Conservation (phyloP, 1,140 invertebrate genomes). For the Rhagoletis pomonella region DNA sequence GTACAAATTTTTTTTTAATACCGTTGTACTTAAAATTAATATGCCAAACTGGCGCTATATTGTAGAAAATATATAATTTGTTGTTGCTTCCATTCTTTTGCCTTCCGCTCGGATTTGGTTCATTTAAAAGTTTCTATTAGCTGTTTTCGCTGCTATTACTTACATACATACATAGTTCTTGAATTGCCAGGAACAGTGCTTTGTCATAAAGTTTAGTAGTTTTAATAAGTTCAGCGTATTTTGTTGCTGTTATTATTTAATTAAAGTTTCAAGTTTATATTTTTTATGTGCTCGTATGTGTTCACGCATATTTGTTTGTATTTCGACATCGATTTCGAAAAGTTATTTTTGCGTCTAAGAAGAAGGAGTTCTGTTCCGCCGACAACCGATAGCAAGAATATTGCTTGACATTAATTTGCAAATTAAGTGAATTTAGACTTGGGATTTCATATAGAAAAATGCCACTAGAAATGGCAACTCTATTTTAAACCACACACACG, state of each 20-base stretch:
- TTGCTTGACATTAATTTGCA: too few relatives aligned
- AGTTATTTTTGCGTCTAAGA: too few relatives aligned
- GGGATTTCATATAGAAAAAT: too few relatives aligned
- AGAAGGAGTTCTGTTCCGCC: too few relatives aligned
- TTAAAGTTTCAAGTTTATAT: background rate
- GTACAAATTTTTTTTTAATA: too few relatives aligned
- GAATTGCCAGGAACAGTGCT: background rate
- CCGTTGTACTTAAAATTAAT: too few relatives aligned
- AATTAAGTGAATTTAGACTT: too few relatives aligned
- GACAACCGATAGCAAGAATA: too few relatives aligned
- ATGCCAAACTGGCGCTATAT: too few relatives aligned
- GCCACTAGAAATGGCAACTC: too few relatives aligned
- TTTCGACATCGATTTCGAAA: background rate
- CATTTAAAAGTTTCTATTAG: background rate
- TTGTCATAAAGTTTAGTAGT: slow-evolving; percentile 9
- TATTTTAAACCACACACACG: too few relatives aligned
- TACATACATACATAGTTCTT: background rate
- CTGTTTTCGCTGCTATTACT: background rate
- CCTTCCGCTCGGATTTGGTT: background rate
- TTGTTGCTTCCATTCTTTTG: background rate
- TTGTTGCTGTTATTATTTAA: background rate
- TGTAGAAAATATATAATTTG: background rate
- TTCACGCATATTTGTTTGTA: background rate
- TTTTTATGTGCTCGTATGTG: background rate
- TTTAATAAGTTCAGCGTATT: slow-evolving; percentile 1